A percentile compares a stretch with the other conserved stretches of the same genome.
phyloP scores from a whole-genome alignment of 2,797 vertebrate species.

The Lemur catta region DNA sequence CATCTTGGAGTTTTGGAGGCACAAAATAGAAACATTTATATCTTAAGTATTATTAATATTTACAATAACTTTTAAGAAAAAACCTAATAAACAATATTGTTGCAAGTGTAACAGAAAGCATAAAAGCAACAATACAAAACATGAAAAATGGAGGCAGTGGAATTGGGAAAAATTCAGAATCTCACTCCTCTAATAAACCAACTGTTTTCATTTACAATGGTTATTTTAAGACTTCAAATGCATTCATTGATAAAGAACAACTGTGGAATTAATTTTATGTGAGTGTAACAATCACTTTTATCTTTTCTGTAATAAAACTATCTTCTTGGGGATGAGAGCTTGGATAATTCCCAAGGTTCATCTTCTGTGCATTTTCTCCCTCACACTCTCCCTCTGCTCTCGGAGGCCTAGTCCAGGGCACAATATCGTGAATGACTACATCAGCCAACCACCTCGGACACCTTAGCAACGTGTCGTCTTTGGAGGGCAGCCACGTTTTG shows the following conservation, averaged over 20 bases:
- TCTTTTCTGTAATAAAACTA: constrained; percentile 52
- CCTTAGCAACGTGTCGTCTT: not conserved
- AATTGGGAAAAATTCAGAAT: constrained; percentile 19
- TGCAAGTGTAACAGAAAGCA: not conserved
- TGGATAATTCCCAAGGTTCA: not conserved
- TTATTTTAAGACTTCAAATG: constrained; percentile 39
- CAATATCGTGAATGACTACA: not conserved
- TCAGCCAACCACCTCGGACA: not conserved
- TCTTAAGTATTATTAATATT: constrained; percentile 43
- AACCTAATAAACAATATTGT: not conserved
- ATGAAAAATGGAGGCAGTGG: too few relatives aligned
- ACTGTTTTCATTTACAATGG: constrained; percentile 64
- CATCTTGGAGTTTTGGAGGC: not conserved
- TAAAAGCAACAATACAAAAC: not conserved
- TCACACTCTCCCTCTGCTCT: not conserved
- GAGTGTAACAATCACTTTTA: constrained; percentile 38
- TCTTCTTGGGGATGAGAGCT: constrained; percentile 8
- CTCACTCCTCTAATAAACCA: constrained; percentile 59
- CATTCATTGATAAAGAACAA: constrained; percentile 42
- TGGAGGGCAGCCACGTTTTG: not conserved
- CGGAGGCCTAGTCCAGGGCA: not conserved
- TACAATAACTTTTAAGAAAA: constrained; percentile 34
- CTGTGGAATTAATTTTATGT: constrained; percentile 57
- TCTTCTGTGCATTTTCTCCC: not conserved
- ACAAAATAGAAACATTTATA: constrained; percentile 30